phyloP scores from a whole-genome alignment of 2,113 vertebrate species.

The Anseranas semipalmata region DNA sequence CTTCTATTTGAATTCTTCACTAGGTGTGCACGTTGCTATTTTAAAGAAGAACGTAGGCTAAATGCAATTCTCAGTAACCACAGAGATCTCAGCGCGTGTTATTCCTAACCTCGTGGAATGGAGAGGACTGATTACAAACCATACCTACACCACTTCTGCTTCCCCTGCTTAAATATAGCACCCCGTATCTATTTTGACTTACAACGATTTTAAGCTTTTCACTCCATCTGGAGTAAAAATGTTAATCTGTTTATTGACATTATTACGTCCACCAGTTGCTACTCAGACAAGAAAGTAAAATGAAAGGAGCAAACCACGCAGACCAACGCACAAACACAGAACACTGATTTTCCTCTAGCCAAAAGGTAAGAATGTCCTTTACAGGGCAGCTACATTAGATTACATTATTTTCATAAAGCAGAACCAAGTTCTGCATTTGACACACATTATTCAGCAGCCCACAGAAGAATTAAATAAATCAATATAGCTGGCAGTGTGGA shows the following conservation, averaged over 20 bases:
- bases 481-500: neutral
- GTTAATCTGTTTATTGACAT: neutral
- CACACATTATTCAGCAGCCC: neutral
- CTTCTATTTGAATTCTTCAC: neutral
- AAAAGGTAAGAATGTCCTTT: neutral
- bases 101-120: neutral
- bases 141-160: neutral
- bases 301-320: neutral
- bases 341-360: neutral
- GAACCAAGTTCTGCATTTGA: slow-evolving; percentile 32
- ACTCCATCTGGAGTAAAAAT: neutral
- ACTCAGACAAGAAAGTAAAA: neutral
- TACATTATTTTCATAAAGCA: neutral
- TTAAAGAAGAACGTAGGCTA: neutral
- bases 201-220: neutral
- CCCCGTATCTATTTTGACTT: neutral
- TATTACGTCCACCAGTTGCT: neutral
- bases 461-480: slow-evolving; percentile 34
- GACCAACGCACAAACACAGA: neutral
- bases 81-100: neutral
- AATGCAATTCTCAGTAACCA: neutral
- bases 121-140: neutral
- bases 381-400: neutral
- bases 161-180: neutral
- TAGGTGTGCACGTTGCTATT: neutral